Evolutionary conservation across 2,797 vertebrate species (phyloP).

Genomic region (Danio jaintianensis): DNA sequence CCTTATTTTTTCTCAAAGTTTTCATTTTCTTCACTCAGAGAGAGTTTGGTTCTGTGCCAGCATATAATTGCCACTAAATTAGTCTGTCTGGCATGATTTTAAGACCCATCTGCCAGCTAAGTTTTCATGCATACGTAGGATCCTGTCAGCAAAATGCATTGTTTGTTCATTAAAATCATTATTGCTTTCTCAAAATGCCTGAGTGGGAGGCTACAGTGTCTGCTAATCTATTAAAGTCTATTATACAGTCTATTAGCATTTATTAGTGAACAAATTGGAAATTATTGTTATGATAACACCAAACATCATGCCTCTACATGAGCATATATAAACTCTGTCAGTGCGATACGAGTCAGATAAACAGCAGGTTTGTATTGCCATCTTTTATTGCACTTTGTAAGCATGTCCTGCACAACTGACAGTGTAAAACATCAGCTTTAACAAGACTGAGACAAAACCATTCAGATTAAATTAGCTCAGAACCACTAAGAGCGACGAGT

Average conservation of each 20-base stretch:
- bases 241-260: too few relatives aligned
- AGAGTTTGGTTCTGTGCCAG: conserved; percentile 43
- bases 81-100: conserved; percentile 5
- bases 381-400: conserved; percentile 87
- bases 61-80: conserved; percentile 44
- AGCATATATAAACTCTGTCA: conserved; percentile 9
- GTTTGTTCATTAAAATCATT: conserved; percentile 14
- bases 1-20: neutral
- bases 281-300: conserved; percentile 2
- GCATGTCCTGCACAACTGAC: conserved; percentile 79
- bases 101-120: conserved; percentile 43
- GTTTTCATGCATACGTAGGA: conserved; percentile 22
- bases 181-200: conserved; percentile 19
- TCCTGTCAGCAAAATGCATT: conserved; percentile 21
- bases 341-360: conserved; percentile 35
- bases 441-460: conserved; percentile 74
- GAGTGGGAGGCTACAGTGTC: neutral
- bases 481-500: conserved; percentile 73
- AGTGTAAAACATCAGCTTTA: conserved; percentile 75
- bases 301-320: conserved; percentile 2
- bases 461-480: conserved; percentile 75
- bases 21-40: neutral
- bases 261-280: neutral
- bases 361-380: conserved; percentile 72
- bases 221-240: neutral